Conservation (phyloP, 2,797 vertebrate genomes). For the Staurois parvus region DNA sequence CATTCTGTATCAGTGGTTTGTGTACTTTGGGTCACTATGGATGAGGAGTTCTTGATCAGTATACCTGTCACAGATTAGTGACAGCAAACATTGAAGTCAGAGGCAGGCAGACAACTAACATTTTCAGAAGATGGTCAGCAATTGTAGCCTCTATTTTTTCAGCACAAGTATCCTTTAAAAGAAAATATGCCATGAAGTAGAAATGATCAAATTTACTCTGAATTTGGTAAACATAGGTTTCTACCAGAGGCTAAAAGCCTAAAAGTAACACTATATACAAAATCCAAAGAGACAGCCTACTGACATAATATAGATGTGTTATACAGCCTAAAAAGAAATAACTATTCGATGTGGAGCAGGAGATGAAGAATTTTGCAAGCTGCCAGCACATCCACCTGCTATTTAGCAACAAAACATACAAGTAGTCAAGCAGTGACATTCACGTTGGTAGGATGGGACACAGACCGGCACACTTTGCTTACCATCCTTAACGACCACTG, state of each 20-base stretch:
- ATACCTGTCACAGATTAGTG: background rate
- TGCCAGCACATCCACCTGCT: background rate
- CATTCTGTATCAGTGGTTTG: too few species aligned
- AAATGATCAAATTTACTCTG: background rate
- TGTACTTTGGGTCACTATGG: too few species aligned
- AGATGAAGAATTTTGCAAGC: background rate
- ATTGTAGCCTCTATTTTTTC: background rate
- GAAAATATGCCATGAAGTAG: background rate
- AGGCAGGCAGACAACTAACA: background rate
- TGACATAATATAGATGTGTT: background rate
- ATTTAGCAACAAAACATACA: conserved; percentile 28
- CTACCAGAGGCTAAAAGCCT: background rate
- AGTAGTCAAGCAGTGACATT: conserved; percentile 69
- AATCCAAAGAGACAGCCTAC: background rate
- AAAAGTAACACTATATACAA: background rate
- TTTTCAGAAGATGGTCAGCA: too few species aligned
- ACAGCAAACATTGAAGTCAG: background rate
- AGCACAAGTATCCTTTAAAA: background rate
- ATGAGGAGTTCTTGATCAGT: background rate
- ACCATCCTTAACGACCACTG: conserved; percentile 97
- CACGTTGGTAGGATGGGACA: conserved; percentile 77
- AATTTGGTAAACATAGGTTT: background rate
- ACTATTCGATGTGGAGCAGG: background rate
- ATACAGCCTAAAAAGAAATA: background rate
- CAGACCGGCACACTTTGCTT: conserved; percentile 82